phyloP scores from a whole-genome alignment of 2,888 invertebrate genomes.

The Ypsolopha scabrella region DNA sequence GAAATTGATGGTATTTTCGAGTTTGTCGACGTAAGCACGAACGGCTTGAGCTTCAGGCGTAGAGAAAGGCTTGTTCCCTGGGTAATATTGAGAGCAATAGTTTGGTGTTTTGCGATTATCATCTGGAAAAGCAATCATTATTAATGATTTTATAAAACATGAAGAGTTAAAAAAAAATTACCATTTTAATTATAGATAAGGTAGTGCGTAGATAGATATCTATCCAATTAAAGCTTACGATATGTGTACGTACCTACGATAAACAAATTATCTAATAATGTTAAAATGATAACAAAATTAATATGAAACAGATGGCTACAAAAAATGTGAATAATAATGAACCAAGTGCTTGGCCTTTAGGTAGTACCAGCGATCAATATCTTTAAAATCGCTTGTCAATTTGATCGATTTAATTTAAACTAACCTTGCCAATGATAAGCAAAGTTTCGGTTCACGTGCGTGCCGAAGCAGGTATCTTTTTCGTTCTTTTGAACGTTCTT shows the following conservation, averaged over 20 bases:
- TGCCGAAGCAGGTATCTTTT: constrained; percentile 39
- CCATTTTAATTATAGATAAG: no score
- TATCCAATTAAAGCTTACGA: no score
- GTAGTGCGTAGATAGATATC: no score
- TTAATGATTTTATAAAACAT: no score
- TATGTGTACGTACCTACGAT: no score
- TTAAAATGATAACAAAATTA: no score
- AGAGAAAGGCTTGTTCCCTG: constrained; percentile 50
- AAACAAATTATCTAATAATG: no score
- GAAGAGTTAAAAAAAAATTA: no score
- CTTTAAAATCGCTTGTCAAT: not conserved
- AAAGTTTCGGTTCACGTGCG: constrained; percentile 56
- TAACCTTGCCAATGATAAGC: constrained; percentile 63
- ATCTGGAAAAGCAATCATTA: constrained; percentile 25
- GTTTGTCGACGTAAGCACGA: constrained; percentile 37
- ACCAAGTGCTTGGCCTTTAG: no score
- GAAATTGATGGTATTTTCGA: constrained; percentile 35
- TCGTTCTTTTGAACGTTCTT: constrained; percentile 44
- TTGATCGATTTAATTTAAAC: constrained; percentile 1
- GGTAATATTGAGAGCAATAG: constrained; percentile 48
- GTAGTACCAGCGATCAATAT: no score
- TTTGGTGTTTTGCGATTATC: constrained; percentile 42
- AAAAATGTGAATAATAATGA: no score
- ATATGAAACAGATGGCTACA: no score
- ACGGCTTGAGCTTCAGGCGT: constrained; percentile 46